Evolutionary conservation across 2,888 invertebrate genomes (phyloP).

Genomic region (Sphaerophoria rueppellii): DNA sequence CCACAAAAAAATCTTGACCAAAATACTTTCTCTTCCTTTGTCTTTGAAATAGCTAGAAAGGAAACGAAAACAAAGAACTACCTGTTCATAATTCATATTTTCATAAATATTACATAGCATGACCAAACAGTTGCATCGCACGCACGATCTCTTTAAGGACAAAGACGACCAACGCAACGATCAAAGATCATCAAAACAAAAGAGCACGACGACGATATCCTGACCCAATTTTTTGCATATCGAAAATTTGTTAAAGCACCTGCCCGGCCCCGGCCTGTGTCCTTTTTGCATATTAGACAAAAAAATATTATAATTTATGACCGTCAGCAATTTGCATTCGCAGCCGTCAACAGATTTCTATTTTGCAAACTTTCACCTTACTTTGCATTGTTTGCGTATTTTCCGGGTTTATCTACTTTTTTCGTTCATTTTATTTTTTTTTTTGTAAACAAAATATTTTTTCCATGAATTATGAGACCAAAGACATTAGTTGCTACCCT

Average conservation of each 20-base stretch:
- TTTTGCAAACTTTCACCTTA: conserved; percentile 77
- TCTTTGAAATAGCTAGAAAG: neutral
- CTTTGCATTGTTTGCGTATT: conserved; percentile 73
- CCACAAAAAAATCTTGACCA: conserved; percentile 26
- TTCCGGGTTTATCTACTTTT: conserved; percentile 47
- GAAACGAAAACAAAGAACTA: conserved; percentile 52
- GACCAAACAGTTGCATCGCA: conserved; percentile 34
- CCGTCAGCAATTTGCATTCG: conserved; percentile 50
- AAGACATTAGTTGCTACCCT: conserved; percentile 42
- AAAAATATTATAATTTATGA: conserved; percentile 48
- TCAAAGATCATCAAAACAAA: conserved; percentile 23
- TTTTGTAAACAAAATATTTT: neutral
- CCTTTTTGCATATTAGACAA: conserved; percentile 53
- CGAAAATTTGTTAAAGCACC: conserved; percentile 56
- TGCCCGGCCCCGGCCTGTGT: conserved; percentile 16
- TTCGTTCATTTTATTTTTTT: conserved; percentile 26
- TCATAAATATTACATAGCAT: conserved; percentile 19
- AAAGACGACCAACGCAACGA: neutral
- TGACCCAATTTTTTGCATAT: conserved; percentile 52
- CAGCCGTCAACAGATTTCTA: conserved; percentile 47
- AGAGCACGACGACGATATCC: conserved; percentile 35
- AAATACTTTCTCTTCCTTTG: conserved; percentile 22
- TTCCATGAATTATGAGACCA: conserved; percentile 20
- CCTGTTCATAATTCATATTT: conserved; percentile 73
- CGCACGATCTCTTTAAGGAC: conserved; percentile 17